Evolutionary conservation across 2,888 invertebrate species (phyloP), one percentile per base, ranked within the genome.

Genomic region (Scrobipalpa costella): DNA sequence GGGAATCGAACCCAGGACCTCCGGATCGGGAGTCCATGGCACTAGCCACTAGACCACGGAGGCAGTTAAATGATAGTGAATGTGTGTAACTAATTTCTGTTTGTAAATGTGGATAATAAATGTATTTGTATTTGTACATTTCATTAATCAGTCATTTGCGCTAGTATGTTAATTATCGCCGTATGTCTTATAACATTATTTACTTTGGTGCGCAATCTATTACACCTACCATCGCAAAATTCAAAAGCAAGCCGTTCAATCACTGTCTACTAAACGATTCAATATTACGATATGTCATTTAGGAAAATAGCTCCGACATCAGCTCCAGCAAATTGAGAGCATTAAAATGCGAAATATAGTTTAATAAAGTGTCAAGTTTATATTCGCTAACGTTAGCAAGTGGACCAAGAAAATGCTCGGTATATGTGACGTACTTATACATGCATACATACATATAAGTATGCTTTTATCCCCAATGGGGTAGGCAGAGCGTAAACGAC

Each of bases 311-410:
- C 36, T 57, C 7, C 36, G 36, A 36, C 57, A 57, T 38, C 27
- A 21, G 13, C 15, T 58, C 2, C 44, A 58, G 59, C 17, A 60
- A 60, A 60, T 47, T 15, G 15, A 60, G 33, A 60, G 15, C n/a
- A 33, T 47, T 47, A 33, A 47, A 57, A 40, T 40, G 19, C 36
- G 40, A 17, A 21, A 57, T 40, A 15, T 40, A 58, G 57, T 36
- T 58, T n/a, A 19, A 40, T 58, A 40, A 40, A 9, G n/a, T 44
- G 9, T 58, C 38, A 44, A n/a, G 33, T 13, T 38, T 40, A 58
- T 21, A 58, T 58, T 40, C 44, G 21, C 38, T 5, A 47, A 44
- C 40, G 27, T 55, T 61, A 57, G 62, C 62, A 65, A 62, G 57
- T 17, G 62, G 33, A 58, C 33, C 19, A 2, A 49, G 49, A n/a